Conservation (phyloP, 2,113 vertebrate species). For the Phyllopteryx taeniolatus region DNA sequence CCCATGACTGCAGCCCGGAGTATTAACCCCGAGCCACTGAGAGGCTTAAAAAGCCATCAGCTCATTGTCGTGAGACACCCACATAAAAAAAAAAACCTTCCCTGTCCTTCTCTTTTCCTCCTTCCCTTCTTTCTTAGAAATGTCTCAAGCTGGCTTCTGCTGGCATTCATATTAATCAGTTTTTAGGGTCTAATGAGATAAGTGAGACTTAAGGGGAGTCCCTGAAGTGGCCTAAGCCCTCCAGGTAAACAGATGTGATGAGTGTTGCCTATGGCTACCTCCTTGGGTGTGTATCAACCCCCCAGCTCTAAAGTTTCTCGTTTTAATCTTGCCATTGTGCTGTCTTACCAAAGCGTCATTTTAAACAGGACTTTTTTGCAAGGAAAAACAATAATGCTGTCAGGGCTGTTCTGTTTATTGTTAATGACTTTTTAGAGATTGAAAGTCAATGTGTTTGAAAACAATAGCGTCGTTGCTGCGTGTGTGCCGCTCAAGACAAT, state of each 20-base stretch:
- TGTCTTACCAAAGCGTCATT: conserved; percentile 20
- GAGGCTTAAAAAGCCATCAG: conserved; percentile 84
- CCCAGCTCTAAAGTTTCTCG: conserved; percentile 42
- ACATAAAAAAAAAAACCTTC: conserved; percentile 67
- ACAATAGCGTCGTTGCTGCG: too few relatives aligned
- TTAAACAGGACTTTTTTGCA: too few relatives aligned
- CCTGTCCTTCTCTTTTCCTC: conserved; percentile 58
- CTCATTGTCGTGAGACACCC: conserved; percentile 84
- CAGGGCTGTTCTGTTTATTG: too few relatives aligned
- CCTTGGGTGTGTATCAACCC: conserved; percentile 46
- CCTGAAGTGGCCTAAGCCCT: conserved; percentile 72
- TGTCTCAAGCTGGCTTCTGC: conserved; percentile 74
- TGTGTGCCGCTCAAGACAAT: too few relatives aligned
- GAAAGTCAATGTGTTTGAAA: too few relatives aligned
- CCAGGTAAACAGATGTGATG: conserved; percentile 69
- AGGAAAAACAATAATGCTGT: too few relatives aligned
- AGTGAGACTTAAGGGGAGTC: conserved; percentile 82
- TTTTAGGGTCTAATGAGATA: conserved; percentile 95
- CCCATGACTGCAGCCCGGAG: conserved; percentile 68
- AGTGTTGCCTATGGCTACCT: conserved; percentile 57
- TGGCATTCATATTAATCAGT: conserved; percentile 94
- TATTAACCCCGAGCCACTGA: conserved; percentile 77
- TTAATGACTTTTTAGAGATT: too few relatives aligned
- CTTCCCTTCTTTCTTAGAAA: conserved; percentile 73
- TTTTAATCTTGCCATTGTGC: conserved; percentile 45